phyloP scores from a whole-genome alignment of 2,797 vertebrate genomes.

The Spinus pinus region DNA sequence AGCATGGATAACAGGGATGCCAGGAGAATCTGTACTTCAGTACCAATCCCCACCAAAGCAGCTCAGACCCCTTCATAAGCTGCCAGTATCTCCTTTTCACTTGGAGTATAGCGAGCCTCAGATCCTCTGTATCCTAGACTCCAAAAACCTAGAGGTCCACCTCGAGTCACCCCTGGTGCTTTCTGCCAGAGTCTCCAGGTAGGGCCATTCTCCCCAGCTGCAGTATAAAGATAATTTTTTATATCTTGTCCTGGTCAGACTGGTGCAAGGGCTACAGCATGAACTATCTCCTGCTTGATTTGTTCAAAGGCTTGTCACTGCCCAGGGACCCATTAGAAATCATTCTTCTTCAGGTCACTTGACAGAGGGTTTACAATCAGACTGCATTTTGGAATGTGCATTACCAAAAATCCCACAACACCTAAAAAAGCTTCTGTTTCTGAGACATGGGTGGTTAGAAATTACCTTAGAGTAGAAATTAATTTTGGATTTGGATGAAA shows the following conservation, averaged over 20 bases:
- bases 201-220: neutral
- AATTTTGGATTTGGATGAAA: too few species aligned
- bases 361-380: neutral
- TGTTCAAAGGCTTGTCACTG: neutral
- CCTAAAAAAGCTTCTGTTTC: neutral
- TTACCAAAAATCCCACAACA: neutral
- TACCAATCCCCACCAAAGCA: neutral
- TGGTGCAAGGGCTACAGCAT: neutral
- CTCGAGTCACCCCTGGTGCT: neutral
- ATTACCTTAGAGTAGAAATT: too few species aligned
- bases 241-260: neutral
- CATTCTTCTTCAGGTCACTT: neutral
- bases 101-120: neutral
- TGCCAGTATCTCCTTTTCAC: neutral
- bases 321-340: neutral
- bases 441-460: too few species aligned
- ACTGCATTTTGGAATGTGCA: neutral
- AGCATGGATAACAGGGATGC: neutral
- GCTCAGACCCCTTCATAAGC: neutral
- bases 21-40: neutral
- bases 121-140: neutral
- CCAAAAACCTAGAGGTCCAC: neutral
- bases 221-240: neutral
- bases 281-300: neutral
- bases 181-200: neutral